Evolutionary conservation across 1,140 invertebrate species (phyloP).

Genomic region (Agrilus planipennis): DNA sequence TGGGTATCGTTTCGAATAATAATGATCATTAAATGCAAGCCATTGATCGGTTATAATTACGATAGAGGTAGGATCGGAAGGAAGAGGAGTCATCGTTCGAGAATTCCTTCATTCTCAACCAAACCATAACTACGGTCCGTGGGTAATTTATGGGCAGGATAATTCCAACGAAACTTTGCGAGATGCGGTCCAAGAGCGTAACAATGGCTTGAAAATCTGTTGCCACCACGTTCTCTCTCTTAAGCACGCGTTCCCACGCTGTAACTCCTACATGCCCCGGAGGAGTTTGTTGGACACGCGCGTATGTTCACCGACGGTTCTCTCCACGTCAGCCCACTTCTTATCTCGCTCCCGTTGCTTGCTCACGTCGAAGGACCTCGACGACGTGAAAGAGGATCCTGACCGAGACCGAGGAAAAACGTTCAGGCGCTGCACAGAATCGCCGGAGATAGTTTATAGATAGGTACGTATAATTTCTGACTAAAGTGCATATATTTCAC

Average conservation of each 20-base stretch:
- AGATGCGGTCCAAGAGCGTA: no score
- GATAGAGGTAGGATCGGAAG: no score
- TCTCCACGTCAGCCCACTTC: slow-evolving; percentile 4
- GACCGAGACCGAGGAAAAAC: not conserved
- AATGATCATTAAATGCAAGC: no score
- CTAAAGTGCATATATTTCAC: slow-evolving; percentile 11
- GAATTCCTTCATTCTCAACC: no score
- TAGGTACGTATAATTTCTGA: slow-evolving; percentile 12
- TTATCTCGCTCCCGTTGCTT: not conserved
- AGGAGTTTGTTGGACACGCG: slow-evolving; percentile 21
- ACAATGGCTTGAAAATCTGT: no score
- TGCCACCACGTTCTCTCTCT: no score
- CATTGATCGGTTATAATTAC: no score
- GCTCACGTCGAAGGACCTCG: slow-evolving; percentile 1
- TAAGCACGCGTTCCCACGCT: slow-evolving; percentile 17
- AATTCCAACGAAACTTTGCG: no score
- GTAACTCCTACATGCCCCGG: slow-evolving; percentile 19
- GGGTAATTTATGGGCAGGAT: no score
- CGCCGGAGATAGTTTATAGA: slow-evolving; percentile 12
- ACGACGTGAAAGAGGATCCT: not conserved
- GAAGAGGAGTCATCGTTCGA: no score
- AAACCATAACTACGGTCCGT: no score
- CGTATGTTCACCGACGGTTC: slow-evolving; percentile 5
- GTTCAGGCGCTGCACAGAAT: not conserved
- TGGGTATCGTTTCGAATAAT: no score